Evolutionary conservation across 2,113 vertebrate species (phyloP).

Genomic region (Neolamprologus toae): DNA sequence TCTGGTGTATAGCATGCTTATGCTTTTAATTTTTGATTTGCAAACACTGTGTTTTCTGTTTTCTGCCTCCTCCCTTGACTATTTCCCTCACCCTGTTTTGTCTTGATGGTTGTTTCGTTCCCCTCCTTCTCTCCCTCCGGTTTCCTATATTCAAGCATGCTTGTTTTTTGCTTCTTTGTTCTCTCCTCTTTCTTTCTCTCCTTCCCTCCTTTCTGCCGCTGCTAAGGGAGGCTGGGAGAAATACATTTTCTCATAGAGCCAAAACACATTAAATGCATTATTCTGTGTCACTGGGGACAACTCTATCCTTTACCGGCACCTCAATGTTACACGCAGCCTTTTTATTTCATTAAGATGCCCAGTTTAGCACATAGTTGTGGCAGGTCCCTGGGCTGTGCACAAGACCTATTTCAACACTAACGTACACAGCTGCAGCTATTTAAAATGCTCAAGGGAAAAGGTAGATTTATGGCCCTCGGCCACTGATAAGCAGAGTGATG

Average conservation of each 20-base stretch:
- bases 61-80: slow-evolving; percentile 19
- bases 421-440: slow-evolving; percentile 37
- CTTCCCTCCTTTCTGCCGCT: slow-evolving; percentile 13
- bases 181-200: neutral
- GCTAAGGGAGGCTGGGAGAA: slow-evolving; percentile 44
- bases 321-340: slow-evolving; percentile 41
- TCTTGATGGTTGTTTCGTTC: slow-evolving; percentile 1
- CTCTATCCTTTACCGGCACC: slow-evolving; percentile 47
- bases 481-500: slow-evolving; percentile 12
- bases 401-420: slow-evolving; percentile 36
- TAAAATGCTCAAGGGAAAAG: slow-evolving; percentile 34
- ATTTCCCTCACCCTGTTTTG: neutral
- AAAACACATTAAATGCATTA: slow-evolving; percentile 65
- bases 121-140: neutral
- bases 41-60: slow-evolving; percentile 43
- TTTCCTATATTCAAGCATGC: slow-evolving; percentile 1
- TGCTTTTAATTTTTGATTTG: slow-evolving; percentile 59
- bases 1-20: slow-evolving; percentile 17
- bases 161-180: slow-evolving; percentile 24
- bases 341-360: slow-evolving; percentile 61
- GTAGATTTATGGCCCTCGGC: slow-evolving; percentile 7
- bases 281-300: slow-evolving; percentile 51
- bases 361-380: slow-evolving; percentile 43
- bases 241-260: slow-evolving; percentile 52
- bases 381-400: slow-evolving; percentile 46